Percentiles rank a stretch among this genome's conserved stretches.
These are phyloP conservation scores for Dinomys branickii DNA, from an alignment of 2,113 vertebrate species.

Conservation along the genomic window DNA sequence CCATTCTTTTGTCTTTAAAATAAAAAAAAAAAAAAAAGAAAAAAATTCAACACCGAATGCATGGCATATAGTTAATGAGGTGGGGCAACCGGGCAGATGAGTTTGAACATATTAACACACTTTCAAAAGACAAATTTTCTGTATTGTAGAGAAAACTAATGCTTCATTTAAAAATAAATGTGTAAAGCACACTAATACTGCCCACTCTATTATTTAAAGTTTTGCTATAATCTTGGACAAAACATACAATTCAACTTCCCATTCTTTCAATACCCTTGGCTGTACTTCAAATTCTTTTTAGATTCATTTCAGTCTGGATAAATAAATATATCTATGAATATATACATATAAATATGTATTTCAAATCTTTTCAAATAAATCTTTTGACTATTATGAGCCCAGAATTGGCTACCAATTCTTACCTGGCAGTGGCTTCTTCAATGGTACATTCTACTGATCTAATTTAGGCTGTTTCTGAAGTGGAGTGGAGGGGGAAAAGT, in stretches of 20 bases:
- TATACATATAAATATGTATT: background rate
- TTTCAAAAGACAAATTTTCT: background rate
- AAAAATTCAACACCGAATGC: background rate
- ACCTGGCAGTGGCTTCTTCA: background rate
- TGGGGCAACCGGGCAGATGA: background rate
- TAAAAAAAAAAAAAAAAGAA: too few relatives aligned
- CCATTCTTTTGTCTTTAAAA: too few relatives aligned
- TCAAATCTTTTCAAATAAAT: background rate
- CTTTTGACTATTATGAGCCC: background rate
- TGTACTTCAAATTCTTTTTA: background rate
- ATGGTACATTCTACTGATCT: background rate
- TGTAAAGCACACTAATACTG: background rate
- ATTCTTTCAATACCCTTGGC: background rate
- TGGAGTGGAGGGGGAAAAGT: background rate
- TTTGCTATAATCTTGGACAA: conserved; percentile 11
- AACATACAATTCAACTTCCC: background rate
- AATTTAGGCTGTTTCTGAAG: background rate
- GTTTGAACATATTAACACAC: background rate
- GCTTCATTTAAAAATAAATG: background rate
- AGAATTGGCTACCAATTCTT: background rate
- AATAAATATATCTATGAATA: background rate
- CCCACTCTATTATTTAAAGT: background rate
- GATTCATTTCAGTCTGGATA: background rate
- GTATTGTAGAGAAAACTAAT: background rate
- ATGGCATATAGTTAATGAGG: background rate